Evolutionary conservation across 2,797 vertebrate genomes (phyloP).

Genomic region (Cheirogaleus major): DNA sequence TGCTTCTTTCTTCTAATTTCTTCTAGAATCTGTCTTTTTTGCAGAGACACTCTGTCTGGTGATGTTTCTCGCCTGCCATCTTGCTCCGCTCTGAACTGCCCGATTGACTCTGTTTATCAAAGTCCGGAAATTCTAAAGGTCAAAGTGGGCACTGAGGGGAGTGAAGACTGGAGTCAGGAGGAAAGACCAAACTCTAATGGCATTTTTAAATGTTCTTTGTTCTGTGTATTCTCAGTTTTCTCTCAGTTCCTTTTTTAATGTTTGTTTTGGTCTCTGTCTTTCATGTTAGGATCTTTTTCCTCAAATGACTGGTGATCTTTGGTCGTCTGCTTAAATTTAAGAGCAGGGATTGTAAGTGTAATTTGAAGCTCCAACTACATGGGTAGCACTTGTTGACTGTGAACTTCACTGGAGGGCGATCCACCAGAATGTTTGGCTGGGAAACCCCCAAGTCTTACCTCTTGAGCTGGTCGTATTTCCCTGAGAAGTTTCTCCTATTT

Average conservation of each 20-base stretch:
- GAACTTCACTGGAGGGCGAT: not conserved
- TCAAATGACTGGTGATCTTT: not conserved
- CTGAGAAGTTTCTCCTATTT: not conserved
- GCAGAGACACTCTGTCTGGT: too few relatives aligned
- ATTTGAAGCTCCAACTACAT: not conserved
- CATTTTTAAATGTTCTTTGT: not conserved
- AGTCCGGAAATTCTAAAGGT: not conserved
- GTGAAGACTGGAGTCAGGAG: not conserved
- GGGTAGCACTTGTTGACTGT: not conserved
- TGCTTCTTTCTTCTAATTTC: too few relatives aligned
- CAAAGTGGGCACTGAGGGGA: not conserved
- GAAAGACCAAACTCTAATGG: not conserved
- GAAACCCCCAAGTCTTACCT: not conserved
- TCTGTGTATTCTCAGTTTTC: not conserved
- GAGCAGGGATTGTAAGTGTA: not conserved
- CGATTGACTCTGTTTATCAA: not conserved
- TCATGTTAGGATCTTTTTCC: not conserved
- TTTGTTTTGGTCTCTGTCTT: not conserved
- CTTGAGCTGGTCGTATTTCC: not conserved
- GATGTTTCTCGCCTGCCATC: too few relatives aligned
- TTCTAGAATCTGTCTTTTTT: too few relatives aligned
- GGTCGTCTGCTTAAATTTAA: not conserved
- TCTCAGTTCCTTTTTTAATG: not conserved
- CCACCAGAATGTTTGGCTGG: not conserved
- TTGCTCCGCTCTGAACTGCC: too few relatives aligned